phyloP scores from a whole-genome alignment of 2,113 vertebrate species.

The Neolamprologus toae region DNA sequence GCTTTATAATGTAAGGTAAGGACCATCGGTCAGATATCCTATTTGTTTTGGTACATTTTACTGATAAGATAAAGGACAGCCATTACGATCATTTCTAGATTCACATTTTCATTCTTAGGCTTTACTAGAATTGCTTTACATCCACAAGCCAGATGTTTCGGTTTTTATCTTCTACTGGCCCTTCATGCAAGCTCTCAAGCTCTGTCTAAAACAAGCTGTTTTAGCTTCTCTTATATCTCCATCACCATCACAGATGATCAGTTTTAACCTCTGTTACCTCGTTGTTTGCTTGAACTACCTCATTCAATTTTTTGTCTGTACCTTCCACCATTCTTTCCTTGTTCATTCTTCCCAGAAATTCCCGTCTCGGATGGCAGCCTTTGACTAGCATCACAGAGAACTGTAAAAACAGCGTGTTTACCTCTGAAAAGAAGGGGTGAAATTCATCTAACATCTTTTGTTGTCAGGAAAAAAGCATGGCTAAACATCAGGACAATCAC shows the following conservation, averaged over 20 bases:
- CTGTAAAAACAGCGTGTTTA: slow-evolving; percentile 36
- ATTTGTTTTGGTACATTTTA: not conserved
- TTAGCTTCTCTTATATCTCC: not conserved
- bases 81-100: not conserved
- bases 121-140: not conserved
- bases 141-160: not conserved
- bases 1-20: not conserved
- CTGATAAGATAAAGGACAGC: not conserved
- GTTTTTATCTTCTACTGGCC: not conserved
- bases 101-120: not conserved
- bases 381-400: not conserved
- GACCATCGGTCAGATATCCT: not conserved
- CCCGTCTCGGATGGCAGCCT: slow-evolving; percentile 1
- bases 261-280: not conserved
- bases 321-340: not conserved
- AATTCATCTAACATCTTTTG: slow-evolving; percentile 49
- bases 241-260: not conserved
- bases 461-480: slow-evolving; percentile 11
- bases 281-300: not conserved
- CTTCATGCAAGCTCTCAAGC: not conserved
- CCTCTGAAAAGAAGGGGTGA: slow-evolving; percentile 12
- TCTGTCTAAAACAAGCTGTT: not conserved
- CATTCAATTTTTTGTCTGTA: not conserved
- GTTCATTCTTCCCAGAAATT: slow-evolving; percentile 2
- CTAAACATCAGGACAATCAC: not conserved